Base-by-base conservation (phyloP, 2,113 vertebrate species). In the Thinocorus orbignyianus region DNA sequence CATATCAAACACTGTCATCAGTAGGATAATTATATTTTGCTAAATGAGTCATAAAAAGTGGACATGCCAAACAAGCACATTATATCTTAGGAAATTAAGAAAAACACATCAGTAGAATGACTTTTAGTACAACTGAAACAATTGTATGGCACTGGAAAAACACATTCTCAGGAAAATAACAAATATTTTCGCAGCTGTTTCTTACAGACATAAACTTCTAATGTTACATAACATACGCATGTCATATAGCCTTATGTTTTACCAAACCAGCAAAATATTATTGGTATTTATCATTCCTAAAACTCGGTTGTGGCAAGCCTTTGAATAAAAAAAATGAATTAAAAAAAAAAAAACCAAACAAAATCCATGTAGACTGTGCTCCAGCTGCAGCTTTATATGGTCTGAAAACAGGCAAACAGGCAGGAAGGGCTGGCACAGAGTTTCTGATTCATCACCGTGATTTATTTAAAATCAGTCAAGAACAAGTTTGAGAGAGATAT, bases 21-120 rank as follows among this genome's bases (percentile, higher is more conserved):
- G 61, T 19, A 87, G 41, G 77, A 92, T 84, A 94, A 19, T 89
- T 41, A 35, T 73, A 92, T 87, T 87, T 94, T 94, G 41, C 49
- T 93, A 91, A 93, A 91, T 61, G 35, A 91, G 25, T 77, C 76
- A 81, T 46, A 86, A 88, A 89, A 95, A 92, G 49, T 33, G 31
- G 57, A 81, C 77, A 84, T 30, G 52, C 71, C 72, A 76, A 92
- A 90, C 54, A 88, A 81, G 69, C 22, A 89, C 39, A 76, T 71
- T 91, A 54, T 81, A 91, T 49, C 28, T 31, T 58, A 76, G 18
- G 52, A 72, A 20, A 89, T 49, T 30, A 90, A 92, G 86, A 92
- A 95, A 92, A 94, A 91, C 35, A 57, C 24, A 81, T 64, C 61
- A 82, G 28, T 16, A 55, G 35, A 81, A 88, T 57, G 9, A 76